phyloP scores from a whole-genome alignment of 2,888 invertebrate species.

The Anorthoa munda region DNA sequence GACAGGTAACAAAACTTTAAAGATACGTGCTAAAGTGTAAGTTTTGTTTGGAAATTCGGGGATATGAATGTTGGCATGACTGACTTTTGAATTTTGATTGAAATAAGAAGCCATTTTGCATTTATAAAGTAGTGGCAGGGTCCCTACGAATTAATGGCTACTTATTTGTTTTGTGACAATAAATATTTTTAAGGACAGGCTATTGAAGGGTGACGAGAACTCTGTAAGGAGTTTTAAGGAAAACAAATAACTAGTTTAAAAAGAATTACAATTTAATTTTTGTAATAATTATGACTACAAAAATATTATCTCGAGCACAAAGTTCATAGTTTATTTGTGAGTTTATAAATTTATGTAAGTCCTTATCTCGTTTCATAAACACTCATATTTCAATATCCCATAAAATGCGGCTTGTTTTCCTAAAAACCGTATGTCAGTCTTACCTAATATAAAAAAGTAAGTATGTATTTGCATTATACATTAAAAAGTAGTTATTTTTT shows the following conservation, averaged over 20 bases:
- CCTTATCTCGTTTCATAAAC: not conserved
- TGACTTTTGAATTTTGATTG: slow-evolving; percentile 27
- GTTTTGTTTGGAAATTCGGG: slow-evolving; percentile 5
- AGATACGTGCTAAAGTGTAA: not conserved
- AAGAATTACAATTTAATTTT: not conserved
- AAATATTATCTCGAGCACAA: not conserved
- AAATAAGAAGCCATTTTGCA: slow-evolving; percentile 39
- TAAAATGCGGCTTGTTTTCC: not conserved
- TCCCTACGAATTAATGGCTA: slow-evolving; percentile 30
- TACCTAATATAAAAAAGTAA: slow-evolving; percentile 7
- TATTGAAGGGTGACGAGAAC: not conserved
- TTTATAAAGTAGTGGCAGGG: slow-evolving; percentile 42
- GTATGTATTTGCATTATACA: slow-evolving; percentile 54
- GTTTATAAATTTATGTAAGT: not conserved
- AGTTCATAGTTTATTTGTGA: too few relatives aligned
- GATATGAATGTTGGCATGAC: slow-evolving; percentile 5
- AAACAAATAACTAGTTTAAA: not conserved
- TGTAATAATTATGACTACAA: not conserved
- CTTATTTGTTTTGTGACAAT: not conserved
- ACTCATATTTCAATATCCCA: not conserved
- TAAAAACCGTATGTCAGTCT: slow-evolving; percentile 19
- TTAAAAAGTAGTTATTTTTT: slow-evolving; percentile 55
- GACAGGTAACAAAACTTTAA: not conserved
- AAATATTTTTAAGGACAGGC: slow-evolving; percentile 18
- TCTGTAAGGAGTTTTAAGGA: not conserved